Evolutionary conservation across 2,888 invertebrate genomes (phyloP).

Genomic region (Leuctra nigra): DNA sequence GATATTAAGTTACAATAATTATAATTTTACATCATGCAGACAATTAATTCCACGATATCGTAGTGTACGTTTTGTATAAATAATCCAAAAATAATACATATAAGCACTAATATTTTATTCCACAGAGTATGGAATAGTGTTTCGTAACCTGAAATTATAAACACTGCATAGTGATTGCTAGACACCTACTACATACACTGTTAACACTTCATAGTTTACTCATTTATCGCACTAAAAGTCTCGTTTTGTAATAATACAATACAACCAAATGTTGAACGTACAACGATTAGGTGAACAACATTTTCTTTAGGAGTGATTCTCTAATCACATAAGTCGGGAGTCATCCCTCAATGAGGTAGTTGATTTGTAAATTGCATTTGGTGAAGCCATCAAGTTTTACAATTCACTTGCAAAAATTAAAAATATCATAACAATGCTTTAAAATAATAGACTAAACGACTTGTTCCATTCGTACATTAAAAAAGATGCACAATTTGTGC

Average conservation of each 20-base stretch:
- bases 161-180: too few species aligned
- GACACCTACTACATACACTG: background rate
- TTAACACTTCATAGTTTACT: background rate
- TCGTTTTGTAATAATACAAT: constrained; percentile 3
- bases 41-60: background rate
- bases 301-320: background rate
- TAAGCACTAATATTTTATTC: background rate
- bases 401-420: background rate
- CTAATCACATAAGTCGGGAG: constrained; percentile 6
- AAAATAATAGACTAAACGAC: background rate
- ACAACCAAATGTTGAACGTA: background rate
- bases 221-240: constrained; percentile 2
- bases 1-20: constrained; percentile 16
- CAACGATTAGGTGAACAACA: background rate
- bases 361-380: constrained; percentile 17
- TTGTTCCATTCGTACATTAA: background rate
- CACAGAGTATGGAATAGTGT: background rate
- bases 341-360: constrained; percentile 9
- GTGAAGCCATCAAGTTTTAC: constrained; percentile 9
- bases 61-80: too few species aligned
- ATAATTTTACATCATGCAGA: background rate
- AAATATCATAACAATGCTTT: background rate
- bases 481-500: background rate
- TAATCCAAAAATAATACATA: too few species aligned
- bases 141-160: too few species aligned